Conservation (phyloP, 2,888 invertebrate species). For the Mactromeris polynyma region DNA sequence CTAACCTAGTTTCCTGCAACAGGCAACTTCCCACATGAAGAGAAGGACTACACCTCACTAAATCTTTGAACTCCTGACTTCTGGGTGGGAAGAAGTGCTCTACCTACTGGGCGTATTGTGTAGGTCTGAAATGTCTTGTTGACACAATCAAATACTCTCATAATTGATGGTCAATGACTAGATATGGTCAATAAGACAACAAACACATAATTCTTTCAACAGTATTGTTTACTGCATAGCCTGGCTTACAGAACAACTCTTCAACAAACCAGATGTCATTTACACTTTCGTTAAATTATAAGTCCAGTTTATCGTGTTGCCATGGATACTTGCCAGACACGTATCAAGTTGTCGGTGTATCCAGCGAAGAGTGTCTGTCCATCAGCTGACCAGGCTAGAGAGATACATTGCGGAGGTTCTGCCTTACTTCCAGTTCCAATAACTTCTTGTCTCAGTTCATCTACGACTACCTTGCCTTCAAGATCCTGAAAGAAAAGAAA, state of each 20-base stretch:
- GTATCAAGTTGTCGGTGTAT: conserved; percentile 98
- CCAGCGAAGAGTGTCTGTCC: conserved; percentile 99
- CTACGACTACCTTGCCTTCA: conserved; percentile 99
- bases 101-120: too few relatives aligned
- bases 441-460: conserved; percentile 98
- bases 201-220: conserved; percentile 34
- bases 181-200: not conserved
- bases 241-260: conserved; percentile 41
- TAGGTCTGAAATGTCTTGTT: not conserved
- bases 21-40: too few relatives aligned
- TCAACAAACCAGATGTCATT: conserved; percentile 32
- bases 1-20: too few relatives aligned
- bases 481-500: conserved; percentile 91
- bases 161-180: too few relatives aligned
- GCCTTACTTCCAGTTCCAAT: conserved; percentile 91
- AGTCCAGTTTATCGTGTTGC: conserved; percentile 71
- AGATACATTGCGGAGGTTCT: conserved; percentile 98
- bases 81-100: too few relatives aligned
- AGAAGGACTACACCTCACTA: too few relatives aligned
- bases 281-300: conserved; percentile 13
- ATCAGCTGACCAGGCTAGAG: conserved; percentile 99
- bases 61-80: too few relatives aligned
- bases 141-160: not conserved
- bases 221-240: conserved; percentile 60
- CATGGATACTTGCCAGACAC: conserved; percentile 97